Percentiles rank a stretch among this genome's conserved stretches.
Conservation (phyloP, 2,113 vertebrate species). For the Aepyceros melampus region DNA sequence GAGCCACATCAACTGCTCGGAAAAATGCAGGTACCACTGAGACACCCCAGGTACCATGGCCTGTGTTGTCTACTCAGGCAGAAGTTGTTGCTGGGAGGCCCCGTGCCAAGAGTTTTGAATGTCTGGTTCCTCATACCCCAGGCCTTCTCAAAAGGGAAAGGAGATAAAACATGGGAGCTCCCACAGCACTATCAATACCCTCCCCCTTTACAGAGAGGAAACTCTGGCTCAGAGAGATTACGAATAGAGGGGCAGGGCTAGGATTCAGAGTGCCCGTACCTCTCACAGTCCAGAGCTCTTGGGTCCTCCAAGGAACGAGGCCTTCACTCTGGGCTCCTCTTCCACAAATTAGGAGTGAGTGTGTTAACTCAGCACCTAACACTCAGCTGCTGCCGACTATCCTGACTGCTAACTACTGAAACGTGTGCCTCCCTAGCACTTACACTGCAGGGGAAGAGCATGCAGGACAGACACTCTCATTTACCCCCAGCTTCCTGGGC, state of each 20-base stretch:
- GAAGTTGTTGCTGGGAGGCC: background rate
- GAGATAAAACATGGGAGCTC: no score
- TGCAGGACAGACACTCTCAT: background rate
- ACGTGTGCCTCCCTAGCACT: background rate
- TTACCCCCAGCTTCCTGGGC: background rate
- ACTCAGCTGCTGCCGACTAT: background rate
- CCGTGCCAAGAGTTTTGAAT: background rate
- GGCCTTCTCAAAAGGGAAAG: background rate
- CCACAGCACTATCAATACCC: fast-evolving
- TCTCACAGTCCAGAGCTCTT: background rate
- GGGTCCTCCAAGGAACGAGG: background rate
- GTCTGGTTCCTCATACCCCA: background rate
- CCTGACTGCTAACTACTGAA: background rate
- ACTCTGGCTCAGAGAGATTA: background rate
- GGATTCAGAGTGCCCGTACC: background rate
- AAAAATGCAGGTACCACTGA: background rate
- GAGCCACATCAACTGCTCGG: background rate
- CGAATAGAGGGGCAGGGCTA: no score
- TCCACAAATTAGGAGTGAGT: background rate
- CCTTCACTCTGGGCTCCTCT: background rate
- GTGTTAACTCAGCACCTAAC: background rate
- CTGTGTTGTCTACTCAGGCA: background rate
- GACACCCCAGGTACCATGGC: background rate
- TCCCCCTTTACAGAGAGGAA: background rate
- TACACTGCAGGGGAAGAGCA: background rate